A percentile compares a stretch with the other conserved stretches of the same genome.
These are phyloP conservation scores for Cyanocitta stelleri DNA, from an alignment of 2,113 vertebrate genomes.

Conservation along the genomic window DNA sequence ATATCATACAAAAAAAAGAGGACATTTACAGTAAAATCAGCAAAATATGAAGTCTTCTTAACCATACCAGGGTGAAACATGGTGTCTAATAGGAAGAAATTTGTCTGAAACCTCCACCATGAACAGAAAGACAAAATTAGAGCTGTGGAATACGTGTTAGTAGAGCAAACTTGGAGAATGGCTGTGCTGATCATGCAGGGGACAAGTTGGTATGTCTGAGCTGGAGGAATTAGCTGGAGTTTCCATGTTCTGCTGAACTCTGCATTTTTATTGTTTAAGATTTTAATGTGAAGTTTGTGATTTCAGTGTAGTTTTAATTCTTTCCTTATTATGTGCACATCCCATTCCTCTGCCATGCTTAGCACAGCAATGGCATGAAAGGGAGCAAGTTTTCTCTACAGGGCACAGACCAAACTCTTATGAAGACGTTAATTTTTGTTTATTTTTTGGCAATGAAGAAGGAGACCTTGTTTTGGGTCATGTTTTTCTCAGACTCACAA, in stretches of 20 bases:
- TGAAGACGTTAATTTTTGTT: background rate
- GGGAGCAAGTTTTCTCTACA: background rate
- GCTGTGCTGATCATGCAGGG: background rate
- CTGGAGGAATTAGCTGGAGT: background rate
- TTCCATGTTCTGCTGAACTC: background rate
- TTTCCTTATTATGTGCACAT: background rate
- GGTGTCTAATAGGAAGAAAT: background rate
- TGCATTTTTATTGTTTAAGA: background rate
- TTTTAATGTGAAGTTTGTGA: background rate
- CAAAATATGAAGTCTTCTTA: background rate
- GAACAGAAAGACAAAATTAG: background rate
- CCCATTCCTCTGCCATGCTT: background rate
- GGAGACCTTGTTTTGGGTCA: background rate
- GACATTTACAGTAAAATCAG: background rate
- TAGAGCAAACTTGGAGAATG: background rate
- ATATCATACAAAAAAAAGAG: background rate
- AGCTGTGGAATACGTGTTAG: background rate
- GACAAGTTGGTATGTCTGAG: background rate
- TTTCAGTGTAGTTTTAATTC: background rate
- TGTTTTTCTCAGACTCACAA: background rate
- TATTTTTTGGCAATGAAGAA: background rate
- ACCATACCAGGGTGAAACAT: background rate
- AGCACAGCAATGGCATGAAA: background rate
- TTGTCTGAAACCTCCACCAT: background rate
- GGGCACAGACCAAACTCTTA: background rate